Evolutionary conservation across 2,113 vertebrate species (phyloP), one percentile per base, ranked within the genome.

Genomic region (Leptobrachium ailaonicum): DNA sequence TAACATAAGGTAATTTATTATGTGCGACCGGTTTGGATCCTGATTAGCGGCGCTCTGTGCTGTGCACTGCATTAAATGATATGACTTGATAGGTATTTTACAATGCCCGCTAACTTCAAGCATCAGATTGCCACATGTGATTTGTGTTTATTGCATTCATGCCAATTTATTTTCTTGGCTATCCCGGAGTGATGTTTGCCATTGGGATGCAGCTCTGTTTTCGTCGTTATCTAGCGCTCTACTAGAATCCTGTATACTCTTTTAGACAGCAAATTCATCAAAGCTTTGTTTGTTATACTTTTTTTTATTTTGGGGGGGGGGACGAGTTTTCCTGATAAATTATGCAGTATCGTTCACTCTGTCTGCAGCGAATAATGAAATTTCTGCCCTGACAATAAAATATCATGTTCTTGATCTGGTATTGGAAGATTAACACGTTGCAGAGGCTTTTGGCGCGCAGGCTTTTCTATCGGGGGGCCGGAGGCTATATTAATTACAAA

Each of bases 391-490:
- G 85, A 86, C 82, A 80, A 7, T 86, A 85, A 58, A 83, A 71
- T 82, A 87, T 85, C 85, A 73, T 83, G 41, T 70, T 82, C 84
- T 88, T 86, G 77, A 84, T 87, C 83, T 83, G 45, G 58, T 85
- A 2, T 84, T 58, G 84, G 82, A 87, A 86, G 83, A 86, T 84
- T 83, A 83, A 77, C 58, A 73, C 72, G 53, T 73, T 75, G 9
- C n/a, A 14, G n/a, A 83, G 67, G 75, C 83, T 85, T 85, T 87
- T 85, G 78, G 83, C 77, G 84, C 82, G 63, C 53, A 75, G 75
- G 82, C 40, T 86, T 72, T 66, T 83, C 73, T 77, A 83, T 56
- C 67, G 44, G 7, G 80, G 80, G 44, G 60, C 71, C 83, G 74
- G 67, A 85, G 77, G 73, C 60, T 83, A 1, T 82, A 62, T 83